Base-by-base conservation (phyloP, 2,888 invertebrate species). In the Yponomeuta malinellus region DNA sequence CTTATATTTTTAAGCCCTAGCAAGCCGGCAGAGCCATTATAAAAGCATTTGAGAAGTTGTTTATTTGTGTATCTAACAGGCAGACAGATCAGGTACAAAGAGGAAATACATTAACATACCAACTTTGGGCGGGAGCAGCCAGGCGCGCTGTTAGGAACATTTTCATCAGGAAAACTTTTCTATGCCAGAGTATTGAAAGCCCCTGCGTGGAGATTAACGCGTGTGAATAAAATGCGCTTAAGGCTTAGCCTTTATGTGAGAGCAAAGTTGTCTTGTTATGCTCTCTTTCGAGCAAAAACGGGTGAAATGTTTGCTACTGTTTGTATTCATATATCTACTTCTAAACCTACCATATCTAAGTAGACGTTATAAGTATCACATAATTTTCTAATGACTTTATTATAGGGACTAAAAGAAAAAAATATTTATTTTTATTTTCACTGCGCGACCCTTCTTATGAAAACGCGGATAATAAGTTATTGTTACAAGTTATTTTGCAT, bases 101-200 rank as follows among this genome's bases (percentile, higher is more conserved):
- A 83, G 87, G 83, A 88, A 89, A 90, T 85, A 89, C 88, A 90
- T 91, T 91, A 91, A 88, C 88, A 89, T 85, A 83, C 83, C 85
- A 87, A 90, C 87, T 89, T 87, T 80, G 52, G 15, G 77, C 77
- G 63, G 10, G 63, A 23, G 23, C 70, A 63, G 79, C 76, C 75
- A 77, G 81, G 77, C 79, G 80, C 80, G 83, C 83, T 89, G 89
- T 90, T 91, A 84, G 77, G 83, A 90, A 90, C 89, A 89, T 88
- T 89, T 89, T 85, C 86, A 81, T 79, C 81, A 69, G 70, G 15
- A 76, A 84, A 91, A 91, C 89, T 90, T 89, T 90, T 90, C 89
- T 87, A 89, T 88, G 87, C 83, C 81, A 85, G 83, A 85, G 84
- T 88, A 90, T 90, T 91, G 91, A 90, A 89, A 90, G 90, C 90